Base-by-base conservation (phyloP, 2,113 vertebrate genomes). In the Psittacus erithacus region DNA sequence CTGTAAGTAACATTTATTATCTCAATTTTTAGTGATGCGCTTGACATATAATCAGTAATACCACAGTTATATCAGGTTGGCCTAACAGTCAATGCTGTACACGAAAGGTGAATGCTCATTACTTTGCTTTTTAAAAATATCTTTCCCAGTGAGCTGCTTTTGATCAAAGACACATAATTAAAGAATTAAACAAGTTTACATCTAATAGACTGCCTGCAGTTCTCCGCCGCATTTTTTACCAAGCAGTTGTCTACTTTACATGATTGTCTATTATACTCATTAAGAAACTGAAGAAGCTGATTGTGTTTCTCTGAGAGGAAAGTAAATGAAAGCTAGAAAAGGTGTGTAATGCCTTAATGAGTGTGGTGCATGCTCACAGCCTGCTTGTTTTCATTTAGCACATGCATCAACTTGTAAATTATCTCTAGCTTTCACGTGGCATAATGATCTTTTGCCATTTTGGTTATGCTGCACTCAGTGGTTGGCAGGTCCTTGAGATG, bases 241-340 rank as follows among this genome's bases (percentile, higher is more conserved):
- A 94, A 94, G 94, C 74, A 86, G 97, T 98, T 98, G 96, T 98
- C 97, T 97, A 90, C 85, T 85, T 96, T 80, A 95, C 96, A 96
- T 98, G 97, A 98, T 98, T 98, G 95, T 98, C 98, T 98, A 97
- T 98, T 98, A 97, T 94, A 92, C 96, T 98, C 98, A 98, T 98
- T 98, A 99, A 97, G 73, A 98, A 96, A 91, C 96, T 65, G 96
- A 96, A 95, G 93, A 96, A 98, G 97, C 97, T 98, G 97, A 98
- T 98, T 98, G 95, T 95, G 77, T 96, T 97, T 97, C 96, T 97
- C 94, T 89, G 67, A 80, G 90, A 97, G 91, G 96, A 97, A 96
- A 93, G 84, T 80, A 91, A 94, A 95, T 91, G 85, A 92, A 92
- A 97, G 68, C 86, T 94, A 93, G 86, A 92, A 93, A 94, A 97